A percentile compares a stretch with the other conserved stretches of the same genome.
Conservation (phyloP, 2,113 vertebrate genomes). For the Ailuropoda melanoleuca region DNA sequence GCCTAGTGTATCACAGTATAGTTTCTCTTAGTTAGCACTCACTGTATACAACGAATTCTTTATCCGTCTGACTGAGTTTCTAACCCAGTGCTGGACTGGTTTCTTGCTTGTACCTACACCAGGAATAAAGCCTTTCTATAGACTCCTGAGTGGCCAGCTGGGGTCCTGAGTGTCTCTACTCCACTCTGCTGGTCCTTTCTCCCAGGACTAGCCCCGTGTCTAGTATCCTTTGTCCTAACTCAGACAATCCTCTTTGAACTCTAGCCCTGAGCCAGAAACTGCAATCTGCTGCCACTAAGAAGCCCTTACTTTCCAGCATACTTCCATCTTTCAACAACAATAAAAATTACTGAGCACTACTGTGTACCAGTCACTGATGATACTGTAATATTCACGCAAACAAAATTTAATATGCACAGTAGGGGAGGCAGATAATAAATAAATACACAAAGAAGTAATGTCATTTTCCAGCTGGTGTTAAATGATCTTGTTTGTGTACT, state of each 20-base stretch:
- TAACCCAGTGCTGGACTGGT: background rate
- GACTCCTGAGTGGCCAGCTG: background rate
- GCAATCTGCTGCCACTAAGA: background rate
- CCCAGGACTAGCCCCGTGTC: background rate
- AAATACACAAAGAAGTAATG: background rate
- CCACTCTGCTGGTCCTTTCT: background rate
- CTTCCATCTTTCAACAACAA: background rate
- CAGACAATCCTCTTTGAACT: background rate
- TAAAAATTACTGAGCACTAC: background rate
- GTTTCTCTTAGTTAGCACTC: background rate
- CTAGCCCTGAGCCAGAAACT: background rate
- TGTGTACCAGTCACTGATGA: background rate
- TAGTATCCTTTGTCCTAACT: background rate
- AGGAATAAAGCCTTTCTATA: background rate
- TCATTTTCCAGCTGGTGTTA: background rate
- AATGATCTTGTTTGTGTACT: constrained; percentile 2
- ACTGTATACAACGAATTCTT: background rate
- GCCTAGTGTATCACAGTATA: background rate
- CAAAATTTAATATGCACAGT: background rate
- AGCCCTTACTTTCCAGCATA: background rate
- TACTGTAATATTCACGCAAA: background rate
- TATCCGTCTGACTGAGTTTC: background rate
- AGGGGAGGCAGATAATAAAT: background rate
- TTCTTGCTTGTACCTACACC: background rate
- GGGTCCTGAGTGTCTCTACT: background rate